Percentiles rank a stretch among this genome's conserved stretches.
phyloP scores from a whole-genome alignment of 2,797 vertebrate species.

The Pelochelys cantorii region DNA sequence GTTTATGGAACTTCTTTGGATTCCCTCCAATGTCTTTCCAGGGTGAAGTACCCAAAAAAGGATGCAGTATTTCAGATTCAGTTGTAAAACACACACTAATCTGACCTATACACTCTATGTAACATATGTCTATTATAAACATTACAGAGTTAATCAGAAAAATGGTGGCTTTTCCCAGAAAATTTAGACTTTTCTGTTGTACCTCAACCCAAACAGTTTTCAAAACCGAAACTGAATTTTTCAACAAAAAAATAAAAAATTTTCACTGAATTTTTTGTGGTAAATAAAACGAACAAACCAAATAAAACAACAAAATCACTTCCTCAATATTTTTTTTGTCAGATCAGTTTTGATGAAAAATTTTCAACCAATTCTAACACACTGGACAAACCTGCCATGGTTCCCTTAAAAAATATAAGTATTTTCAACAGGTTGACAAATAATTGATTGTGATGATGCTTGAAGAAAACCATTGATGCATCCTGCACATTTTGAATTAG shows the following conservation, averaged over 20 bases:
- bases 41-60: background rate
- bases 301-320: background rate
- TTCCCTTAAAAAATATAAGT: background rate
- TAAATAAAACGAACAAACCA: background rate
- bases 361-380: background rate
- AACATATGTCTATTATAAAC: background rate
- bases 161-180: background rate
- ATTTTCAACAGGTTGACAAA: fast-evolving
- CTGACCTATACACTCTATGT: background rate
- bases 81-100: background rate
- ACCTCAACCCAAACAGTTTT: background rate
- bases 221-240: background rate
- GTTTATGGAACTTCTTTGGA: background rate
- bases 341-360: fast-evolving
- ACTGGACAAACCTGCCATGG: background rate
- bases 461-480: background rate
- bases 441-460: background rate
- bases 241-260: background rate
- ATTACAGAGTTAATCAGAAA: background rate
- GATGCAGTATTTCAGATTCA: background rate
- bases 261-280: background rate
- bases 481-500: too few species aligned
- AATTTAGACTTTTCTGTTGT: background rate
- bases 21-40: background rate
- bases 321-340: background rate